Conservation (phyloP, 2,797 vertebrate species). For the Petrocephalus sullivani region DNA sequence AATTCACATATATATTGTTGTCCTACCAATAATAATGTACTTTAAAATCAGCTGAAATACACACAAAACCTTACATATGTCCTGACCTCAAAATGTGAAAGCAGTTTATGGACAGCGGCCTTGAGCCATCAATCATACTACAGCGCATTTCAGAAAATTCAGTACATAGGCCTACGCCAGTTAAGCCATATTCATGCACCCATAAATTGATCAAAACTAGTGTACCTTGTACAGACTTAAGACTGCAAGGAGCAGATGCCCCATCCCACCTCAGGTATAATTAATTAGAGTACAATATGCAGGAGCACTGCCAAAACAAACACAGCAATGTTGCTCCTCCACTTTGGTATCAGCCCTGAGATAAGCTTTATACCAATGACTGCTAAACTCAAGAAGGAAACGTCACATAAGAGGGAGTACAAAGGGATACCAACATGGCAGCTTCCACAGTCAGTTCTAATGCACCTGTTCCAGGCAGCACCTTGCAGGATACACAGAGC, state of each 20-base stretch:
- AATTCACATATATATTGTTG: neutral
- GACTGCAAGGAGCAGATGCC: neutral
- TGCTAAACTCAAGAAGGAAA: neutral
- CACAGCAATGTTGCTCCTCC: neutral
- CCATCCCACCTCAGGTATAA: neutral
- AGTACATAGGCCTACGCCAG: neutral
- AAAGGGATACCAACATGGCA: slow-evolving; percentile 50
- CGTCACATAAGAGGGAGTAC: slow-evolving; percentile 20
- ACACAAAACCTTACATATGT: neutral
- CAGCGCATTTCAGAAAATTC: neutral
- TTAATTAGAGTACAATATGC: neutral
- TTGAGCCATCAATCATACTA: neutral
- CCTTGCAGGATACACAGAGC: slow-evolving; percentile 46
- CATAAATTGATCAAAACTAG: neutral
- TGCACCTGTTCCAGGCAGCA: slow-evolving; percentile 29
- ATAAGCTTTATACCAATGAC: neutral
- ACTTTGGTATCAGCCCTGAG: neutral
- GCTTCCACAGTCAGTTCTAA: slow-evolving; percentile 21
- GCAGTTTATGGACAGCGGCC: neutral
- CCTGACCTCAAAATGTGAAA: neutral
- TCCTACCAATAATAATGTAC: neutral
- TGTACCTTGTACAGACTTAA: neutral
- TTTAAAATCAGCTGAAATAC: neutral
- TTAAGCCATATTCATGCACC: neutral
- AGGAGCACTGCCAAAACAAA: neutral